Base-by-base conservation (phyloP, 2,797 vertebrate genomes). In the Danio kyathit region DNA sequence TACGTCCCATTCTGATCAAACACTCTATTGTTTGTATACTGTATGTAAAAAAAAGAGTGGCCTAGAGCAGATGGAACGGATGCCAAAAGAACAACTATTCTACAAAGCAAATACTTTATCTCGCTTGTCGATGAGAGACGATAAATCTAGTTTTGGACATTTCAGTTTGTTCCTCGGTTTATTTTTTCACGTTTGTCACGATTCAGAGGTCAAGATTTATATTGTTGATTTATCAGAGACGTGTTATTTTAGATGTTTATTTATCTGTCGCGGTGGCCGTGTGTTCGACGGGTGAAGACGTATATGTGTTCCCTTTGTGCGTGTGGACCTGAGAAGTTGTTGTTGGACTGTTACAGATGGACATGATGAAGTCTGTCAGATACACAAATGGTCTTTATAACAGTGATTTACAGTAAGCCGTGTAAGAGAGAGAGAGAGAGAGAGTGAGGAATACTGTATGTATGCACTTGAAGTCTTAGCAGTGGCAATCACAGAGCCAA, bases 21-120 rank as follows among this genome's bases (percentile, higher is more conserved):
- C 78, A 59, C 60, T 71, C 29, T 52, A 76, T 19, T 40, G 46
- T 79, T 79, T 63, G 54, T 79, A 76, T 61, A 74, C 65, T 74
- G 29, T 80, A 67, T 79, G 63, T 79, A 72, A 69, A 29, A 29
- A 29, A n/a, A 38, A 48, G 56, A 80, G 79, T 74, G 38, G 19
- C 44, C 19, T 17, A 52, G n/a, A 81, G 70, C 67, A 65, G 72
- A 46, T 71, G 48, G 79, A 54, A 64, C 73, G 38, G 83, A 85
- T 82, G 84, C 82, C 80, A 88, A 88, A 86, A 85, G 59, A 80
- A 72, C 67, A 78, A 74, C 54, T 76, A 79, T 60, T 81, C 69
- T 76, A 43, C 29, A 76, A 78, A 83, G 69, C 57, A 80, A 78
- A 76, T 85, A 54, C 70, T 77, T 84, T 77, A 70, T 29, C 21